phyloP scores from a whole-genome alignment of 2,797 vertebrate species.

The Anisognathus igniventris region DNA sequence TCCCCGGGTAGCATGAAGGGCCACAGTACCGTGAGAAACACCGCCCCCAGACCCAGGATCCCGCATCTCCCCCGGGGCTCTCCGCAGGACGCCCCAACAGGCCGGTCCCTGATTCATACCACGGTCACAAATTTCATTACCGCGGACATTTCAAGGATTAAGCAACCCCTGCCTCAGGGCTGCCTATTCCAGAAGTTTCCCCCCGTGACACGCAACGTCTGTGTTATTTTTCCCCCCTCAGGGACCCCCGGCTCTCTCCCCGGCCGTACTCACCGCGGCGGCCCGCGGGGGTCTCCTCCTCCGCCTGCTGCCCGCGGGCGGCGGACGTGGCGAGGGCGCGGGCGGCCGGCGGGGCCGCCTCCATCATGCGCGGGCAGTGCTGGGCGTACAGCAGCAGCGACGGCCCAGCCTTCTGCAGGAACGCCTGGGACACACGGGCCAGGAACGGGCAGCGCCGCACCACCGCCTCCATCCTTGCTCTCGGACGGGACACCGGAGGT shows the following conservation, averaged over 20 bases:
- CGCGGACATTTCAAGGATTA: neutral
- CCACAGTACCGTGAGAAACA: fast-evolving
- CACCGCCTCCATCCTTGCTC: conserved; percentile 84
- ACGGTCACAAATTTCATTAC: neutral
- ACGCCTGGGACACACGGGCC: conserved; percentile 88
- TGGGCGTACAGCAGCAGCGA: conserved; percentile 89
- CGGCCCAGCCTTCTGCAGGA: conserved; percentile 91
- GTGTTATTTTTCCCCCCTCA: fast-evolving
- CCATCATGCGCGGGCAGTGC: conserved; percentile 95
- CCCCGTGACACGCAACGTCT: fast-evolving
- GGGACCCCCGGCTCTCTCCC: fast-evolving
- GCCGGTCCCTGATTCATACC: neutral
- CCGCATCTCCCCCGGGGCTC: neutral
- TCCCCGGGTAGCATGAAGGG: fast-evolving
- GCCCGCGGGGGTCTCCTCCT: conserved; percentile 64
- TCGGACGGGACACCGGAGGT: neutral
- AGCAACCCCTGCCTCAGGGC: neutral
- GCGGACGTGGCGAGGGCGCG: conserved; percentile 81
- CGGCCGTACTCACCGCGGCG: conserved; percentile 73
- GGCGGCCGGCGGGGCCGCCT: conserved; percentile 80
- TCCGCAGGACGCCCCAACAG: fast-evolving
- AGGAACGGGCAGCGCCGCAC: conserved; percentile 93
- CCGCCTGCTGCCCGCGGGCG: conserved; percentile 77
- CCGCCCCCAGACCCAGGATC: fast-evolving
- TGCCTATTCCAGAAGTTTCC: neutral